phyloP scores from a whole-genome alignment of 1,140 invertebrate genomes.

The Lithobius niger region DNA sequence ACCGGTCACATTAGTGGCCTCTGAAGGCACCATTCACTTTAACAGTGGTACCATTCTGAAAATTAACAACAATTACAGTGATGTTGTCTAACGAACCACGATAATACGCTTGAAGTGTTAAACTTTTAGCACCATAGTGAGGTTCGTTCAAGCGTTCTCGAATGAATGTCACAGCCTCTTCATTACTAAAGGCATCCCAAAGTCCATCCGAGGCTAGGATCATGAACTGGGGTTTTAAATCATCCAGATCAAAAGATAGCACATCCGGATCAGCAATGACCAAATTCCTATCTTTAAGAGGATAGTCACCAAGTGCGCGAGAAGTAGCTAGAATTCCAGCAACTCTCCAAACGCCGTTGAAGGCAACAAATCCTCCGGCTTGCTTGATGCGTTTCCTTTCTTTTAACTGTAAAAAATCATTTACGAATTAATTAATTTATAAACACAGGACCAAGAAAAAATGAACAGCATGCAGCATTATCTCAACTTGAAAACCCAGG shows the following conservation, averaged over 20 bases:
- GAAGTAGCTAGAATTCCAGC: conserved; percentile 92
- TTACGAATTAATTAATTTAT: no score
- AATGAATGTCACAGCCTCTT: conserved; percentile 80
- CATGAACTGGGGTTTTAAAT: conserved; percentile 69
- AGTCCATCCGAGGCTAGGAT: conserved; percentile 88
- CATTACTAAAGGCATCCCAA: conserved; percentile 90
- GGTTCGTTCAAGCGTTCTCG: conserved; percentile 66
- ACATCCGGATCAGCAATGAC: conserved; percentile 93
- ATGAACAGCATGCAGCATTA: no score
- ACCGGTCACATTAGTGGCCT: no score
- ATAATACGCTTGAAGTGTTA: conserved; percentile 78
- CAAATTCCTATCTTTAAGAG: conserved; percentile 81
- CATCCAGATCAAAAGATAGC: conserved; percentile 63
- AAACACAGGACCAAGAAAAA: no score
- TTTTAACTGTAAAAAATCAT: conserved; percentile 44
- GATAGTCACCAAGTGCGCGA: conserved; percentile 85
- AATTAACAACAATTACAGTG: conserved; percentile 80
- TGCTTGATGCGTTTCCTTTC: conserved; percentile 77
- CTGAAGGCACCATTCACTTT: conserved; percentile 1
- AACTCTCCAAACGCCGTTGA: conserved; percentile 92
- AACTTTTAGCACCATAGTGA: conserved; percentile 73
- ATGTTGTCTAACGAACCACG: conserved; percentile 91
- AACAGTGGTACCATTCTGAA: conserved; percentile 42
- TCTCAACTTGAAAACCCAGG: no score
- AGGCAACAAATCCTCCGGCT: conserved; percentile 83